Conservation (phyloP, 64 coral and sea anemone species). For the Pachyseris speciosa region DNA sequence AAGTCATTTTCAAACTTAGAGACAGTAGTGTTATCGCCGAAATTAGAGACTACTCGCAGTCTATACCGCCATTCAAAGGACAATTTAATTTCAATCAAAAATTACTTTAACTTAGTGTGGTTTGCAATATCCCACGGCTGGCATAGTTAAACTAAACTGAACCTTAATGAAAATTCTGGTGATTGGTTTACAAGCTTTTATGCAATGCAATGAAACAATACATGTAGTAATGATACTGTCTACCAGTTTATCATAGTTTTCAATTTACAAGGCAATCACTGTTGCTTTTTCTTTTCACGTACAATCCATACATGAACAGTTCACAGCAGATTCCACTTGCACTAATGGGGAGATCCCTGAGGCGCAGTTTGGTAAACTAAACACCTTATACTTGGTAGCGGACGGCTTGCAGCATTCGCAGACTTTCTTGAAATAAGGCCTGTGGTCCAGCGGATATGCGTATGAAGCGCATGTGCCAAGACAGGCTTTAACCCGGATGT, state of each 20-base stretch:
- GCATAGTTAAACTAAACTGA: too few species aligned
- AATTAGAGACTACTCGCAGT: too few species aligned
- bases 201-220: background rate
- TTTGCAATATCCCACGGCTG: too few species aligned
- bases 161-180: too few species aligned
- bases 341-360: conserved; percentile 24
- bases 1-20: too few species aligned
- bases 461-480: conserved; percentile 74
- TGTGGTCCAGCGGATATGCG: conserved; percentile 23
- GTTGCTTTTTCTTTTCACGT: background rate
- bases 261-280: background rate
- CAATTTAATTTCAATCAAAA: too few species aligned
- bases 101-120: too few species aligned
- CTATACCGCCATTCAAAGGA: too few species aligned
- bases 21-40: too few species aligned
- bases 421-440: conserved; percentile 45
- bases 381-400: conserved; percentile 1
- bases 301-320: conserved; percentile 36
- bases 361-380: conserved; percentile 41
- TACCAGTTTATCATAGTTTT: background rate
- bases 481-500: conserved; percentile 45
- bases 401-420: conserved; percentile 75
- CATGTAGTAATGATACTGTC: too few species aligned
- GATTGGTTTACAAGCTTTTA: background rate
- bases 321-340: conserved; percentile 43